Percentiles rank a stretch among this genome's conserved stretches.
Evolutionary conservation across 2,888 invertebrate species (phyloP).

Genomic region (Tuta absoluta): DNA sequence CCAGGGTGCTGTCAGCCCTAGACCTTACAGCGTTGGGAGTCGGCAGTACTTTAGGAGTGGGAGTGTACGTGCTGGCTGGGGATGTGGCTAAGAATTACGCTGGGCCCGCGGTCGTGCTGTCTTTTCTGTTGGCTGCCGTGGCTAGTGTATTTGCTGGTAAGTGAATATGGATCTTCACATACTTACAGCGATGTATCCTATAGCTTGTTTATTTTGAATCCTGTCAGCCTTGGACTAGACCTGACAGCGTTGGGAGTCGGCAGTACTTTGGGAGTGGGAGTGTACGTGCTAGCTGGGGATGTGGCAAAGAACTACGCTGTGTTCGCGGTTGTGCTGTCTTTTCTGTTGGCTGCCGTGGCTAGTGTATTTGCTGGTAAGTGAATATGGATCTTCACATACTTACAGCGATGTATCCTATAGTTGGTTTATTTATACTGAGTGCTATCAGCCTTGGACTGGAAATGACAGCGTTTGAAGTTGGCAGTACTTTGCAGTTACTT

Average conservation of each 20-base stretch:
- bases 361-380: slow-evolving; percentile 92
- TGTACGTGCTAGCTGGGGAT: slow-evolving; percentile 95
- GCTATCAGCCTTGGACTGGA: no score
- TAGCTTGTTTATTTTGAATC: no score
- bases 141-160: slow-evolving; percentile 95
- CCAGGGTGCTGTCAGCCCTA: slow-evolving; percentile 88
- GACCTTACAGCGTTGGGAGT: slow-evolving; percentile 94
- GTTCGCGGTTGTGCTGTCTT: slow-evolving; percentile 94
- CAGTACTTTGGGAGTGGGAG: slow-evolving; percentile 94
- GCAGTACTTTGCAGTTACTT: no score
- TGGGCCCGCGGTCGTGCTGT: slow-evolving; percentile 95
- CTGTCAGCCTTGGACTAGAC: slow-evolving; percentile 91
- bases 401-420: no score
- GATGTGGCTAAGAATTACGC: slow-evolving; percentile 92
- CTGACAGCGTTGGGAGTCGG: slow-evolving; percentile 93
- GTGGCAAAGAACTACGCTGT: slow-evolving; percentile 94
- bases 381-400: no score
- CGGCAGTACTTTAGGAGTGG: slow-evolving; percentile 94
- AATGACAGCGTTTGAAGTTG: no score
- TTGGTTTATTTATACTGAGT: no score
- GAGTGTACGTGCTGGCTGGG: slow-evolving; percentile 96
- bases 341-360: slow-evolving; percentile 94
- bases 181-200: no score
- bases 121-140: slow-evolving; percentile 94
- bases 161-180: slow-evolving; percentile 27